Evolutionary conservation across 1,140 invertebrate genomes (phyloP).

Genomic region (Bactericera cockerelli): DNA sequence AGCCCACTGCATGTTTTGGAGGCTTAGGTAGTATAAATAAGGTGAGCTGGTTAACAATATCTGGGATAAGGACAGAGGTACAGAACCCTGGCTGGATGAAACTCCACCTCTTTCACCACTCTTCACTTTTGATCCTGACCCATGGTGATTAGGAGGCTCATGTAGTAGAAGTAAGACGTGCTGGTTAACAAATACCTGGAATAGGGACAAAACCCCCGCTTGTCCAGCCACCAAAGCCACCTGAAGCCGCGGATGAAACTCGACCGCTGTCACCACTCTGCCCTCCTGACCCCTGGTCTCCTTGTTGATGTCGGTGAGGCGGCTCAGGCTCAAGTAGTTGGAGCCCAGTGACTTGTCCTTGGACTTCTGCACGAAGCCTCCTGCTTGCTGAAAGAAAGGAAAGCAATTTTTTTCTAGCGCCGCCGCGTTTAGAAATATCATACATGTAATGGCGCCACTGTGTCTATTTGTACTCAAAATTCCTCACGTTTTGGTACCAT

Average conservation of each 20-base stretch:
- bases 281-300: slow-evolving; percentile 46
- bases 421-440: too few species aligned
- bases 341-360: slow-evolving; percentile 26
- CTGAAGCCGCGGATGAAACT: slow-evolving; percentile 76
- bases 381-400: background rate
- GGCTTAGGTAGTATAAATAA: too few species aligned
- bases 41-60: too few species aligned
- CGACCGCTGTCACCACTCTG: slow-evolving; percentile 42
- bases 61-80: too few species aligned
- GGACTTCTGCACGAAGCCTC: slow-evolving; percentile 24
- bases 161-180: too few species aligned
- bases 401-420: slow-evolving; percentile 7
- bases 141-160: too few species aligned
- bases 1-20: too few species aligned
- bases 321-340: slow-evolving; percentile 1
- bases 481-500: too few species aligned
- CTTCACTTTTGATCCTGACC: too few species aligned
- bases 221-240: slow-evolving; percentile 66
- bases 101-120: background rate
- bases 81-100: too few species aligned
- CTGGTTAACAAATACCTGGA: slow-evolving; percentile 43
- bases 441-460: too few species aligned
- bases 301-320: slow-evolving; percentile 54
- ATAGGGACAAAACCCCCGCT: slow-evolving; percentile 53
- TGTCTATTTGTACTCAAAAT: too few species aligned